phyloP scores from a whole-genome alignment of 1,140 invertebrate genomes.

The Zaprionus kolodkinae region DNA sequence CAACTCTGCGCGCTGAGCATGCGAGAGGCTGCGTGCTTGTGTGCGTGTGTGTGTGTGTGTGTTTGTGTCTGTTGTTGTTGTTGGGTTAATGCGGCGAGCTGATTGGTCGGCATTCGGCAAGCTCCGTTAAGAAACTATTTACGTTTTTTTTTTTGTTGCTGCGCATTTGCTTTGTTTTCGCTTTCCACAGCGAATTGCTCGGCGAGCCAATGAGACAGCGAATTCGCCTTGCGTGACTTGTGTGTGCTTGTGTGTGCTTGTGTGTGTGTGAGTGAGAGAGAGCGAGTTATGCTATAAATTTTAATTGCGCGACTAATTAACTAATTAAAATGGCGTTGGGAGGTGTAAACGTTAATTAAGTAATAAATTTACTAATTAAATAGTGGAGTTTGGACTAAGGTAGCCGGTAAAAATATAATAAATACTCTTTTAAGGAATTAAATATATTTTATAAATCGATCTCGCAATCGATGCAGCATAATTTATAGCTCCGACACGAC shows the following conservation, averaged over 20 bases:
- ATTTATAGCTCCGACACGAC: slow-evolving; percentile 11
- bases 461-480: neutral
- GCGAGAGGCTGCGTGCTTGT: slow-evolving; percentile 34
- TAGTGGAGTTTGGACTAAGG: neutral
- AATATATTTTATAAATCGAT: neutral
- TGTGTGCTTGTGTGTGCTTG: neutral
- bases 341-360: slow-evolving; percentile 18
- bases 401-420: neutral
- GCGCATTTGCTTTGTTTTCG: slow-evolving; percentile 57
- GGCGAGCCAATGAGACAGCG: slow-evolving; percentile 53
- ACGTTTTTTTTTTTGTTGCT: slow-evolving; percentile 52
- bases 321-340: slow-evolving; percentile 28
- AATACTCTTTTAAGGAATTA: neutral
- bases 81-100: slow-evolving; percentile 44
- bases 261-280: slow-evolving; percentile 12
- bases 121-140: slow-evolving; percentile 74
- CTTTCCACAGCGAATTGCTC: slow-evolving; percentile 47
- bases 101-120: slow-evolving; percentile 64
- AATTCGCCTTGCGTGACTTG: slow-evolving; percentile 32
- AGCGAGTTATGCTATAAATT: slow-evolving; percentile 22
- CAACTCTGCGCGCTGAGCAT: slow-evolving; percentile 61
- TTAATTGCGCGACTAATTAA: slow-evolving; percentile 61
- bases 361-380: neutral
- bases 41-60: slow-evolving; percentile 15
- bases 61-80: slow-evolving; percentile 12